These are phyloP conservation scores for Synergus laeviventris DNA, from an alignment of 2,888 invertebrate species.

Conservation along the genomic window DNA sequence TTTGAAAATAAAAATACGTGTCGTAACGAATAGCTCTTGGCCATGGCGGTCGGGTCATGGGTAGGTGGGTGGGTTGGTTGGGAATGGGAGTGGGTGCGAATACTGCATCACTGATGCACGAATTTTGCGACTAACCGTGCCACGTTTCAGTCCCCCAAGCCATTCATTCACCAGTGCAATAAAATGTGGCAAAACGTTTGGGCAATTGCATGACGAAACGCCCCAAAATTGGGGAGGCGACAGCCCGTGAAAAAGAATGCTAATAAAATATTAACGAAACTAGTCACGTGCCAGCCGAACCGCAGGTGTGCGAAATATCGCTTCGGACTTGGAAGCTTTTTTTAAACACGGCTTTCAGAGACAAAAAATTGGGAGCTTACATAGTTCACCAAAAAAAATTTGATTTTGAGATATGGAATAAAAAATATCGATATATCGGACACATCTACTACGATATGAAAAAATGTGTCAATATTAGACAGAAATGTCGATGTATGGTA, in stretches of 20 bases:
- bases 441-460: too few species aligned
- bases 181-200: constrained; percentile 61
- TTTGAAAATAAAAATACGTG: not conserved
- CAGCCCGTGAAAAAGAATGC: constrained; percentile 63
- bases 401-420: too few species aligned
- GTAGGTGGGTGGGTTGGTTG: not conserved
- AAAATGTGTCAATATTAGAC: too few species aligned
- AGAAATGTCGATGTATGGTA: too few species aligned
- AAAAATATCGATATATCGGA: too few species aligned
- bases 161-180: constrained; percentile 53
- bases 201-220: constrained; percentile 48
- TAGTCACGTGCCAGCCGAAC: constrained; percentile 61
- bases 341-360: too few species aligned
- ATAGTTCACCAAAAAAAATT: too few species aligned
- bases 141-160: constrained; percentile 50
- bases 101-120: constrained; percentile 53
- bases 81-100: constrained; percentile 42
- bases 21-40: constrained; percentile 6
- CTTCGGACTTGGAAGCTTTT: not conserved
- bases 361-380: too few species aligned
- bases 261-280: constrained; percentile 71
- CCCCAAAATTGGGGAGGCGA: constrained; percentile 33
- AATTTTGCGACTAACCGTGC: constrained; percentile 55
- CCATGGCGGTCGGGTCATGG: not conserved
- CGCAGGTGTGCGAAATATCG: constrained; percentile 46